Evolutionary conservation across 37 sponge, comb jelly and placozoan genomes (phyloP).

Genomic region (Cliona cf. orientalis): DNA sequence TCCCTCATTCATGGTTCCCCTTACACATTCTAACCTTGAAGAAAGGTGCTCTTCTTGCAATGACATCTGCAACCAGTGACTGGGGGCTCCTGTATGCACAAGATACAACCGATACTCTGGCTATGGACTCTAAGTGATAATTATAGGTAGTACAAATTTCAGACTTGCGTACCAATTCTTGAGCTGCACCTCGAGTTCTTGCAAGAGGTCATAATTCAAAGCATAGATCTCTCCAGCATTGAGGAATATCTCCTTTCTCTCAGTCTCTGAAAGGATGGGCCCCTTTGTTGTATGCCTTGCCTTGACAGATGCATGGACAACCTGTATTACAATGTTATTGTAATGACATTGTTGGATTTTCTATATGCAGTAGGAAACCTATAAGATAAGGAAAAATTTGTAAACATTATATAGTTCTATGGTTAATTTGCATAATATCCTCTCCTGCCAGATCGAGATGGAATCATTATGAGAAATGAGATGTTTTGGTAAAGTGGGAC

Average conservation of each 20-base stretch:
- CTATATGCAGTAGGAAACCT: no score
- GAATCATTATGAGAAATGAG: no score
- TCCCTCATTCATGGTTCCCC: no score
- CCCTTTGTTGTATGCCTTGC: conserved; percentile 30
- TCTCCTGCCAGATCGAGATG: no score
- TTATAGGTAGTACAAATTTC: not conserved
- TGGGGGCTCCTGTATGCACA: conserved; percentile 42
- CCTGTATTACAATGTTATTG: no score
- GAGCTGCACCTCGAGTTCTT: conserved; percentile 67
- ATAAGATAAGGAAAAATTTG: no score
- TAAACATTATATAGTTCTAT: no score
- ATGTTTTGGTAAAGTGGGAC: no score
- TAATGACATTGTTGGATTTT: no score
- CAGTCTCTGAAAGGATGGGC: conserved; percentile 65
- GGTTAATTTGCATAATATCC: no score
- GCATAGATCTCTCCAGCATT: conserved; percentile 68
- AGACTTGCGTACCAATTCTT: conserved; percentile 40
- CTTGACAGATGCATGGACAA: conserved; percentile 61
- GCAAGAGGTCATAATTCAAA: conserved; percentile 60
- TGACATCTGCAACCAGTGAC: conserved; percentile 57
- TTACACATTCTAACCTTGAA: conserved; percentile 82
- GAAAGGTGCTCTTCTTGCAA: conserved; percentile 63
- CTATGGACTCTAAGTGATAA: not conserved
- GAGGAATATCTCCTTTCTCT: conserved; percentile 56
- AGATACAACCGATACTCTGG: no score